Evolutionary conservation across 2,797 vertebrate species (phyloP), one percentile per base, ranked within the genome.

Genomic region (Siniperca undulata): DNA sequence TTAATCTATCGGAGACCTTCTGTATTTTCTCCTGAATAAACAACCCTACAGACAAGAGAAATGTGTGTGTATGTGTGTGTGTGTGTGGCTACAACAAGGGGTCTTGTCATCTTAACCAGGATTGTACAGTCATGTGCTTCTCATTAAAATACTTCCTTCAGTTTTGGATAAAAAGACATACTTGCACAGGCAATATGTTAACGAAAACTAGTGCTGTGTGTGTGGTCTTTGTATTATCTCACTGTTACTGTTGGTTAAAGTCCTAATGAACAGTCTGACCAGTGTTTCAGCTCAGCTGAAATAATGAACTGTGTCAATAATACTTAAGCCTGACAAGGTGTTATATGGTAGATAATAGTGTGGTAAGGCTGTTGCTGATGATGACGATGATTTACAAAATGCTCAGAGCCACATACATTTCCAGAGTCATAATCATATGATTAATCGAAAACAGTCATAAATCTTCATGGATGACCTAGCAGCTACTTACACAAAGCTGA

Each of bases 91-190:
- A 79, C 34, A 88, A 82, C 67, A 77, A 82, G 77, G 78, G 52
- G 77, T 78, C 86, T 79, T 90, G 87, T 90, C 89, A 82, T 90
- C 88, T 83, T 86, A 86, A 82, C 84, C 36, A 53, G 81, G 85
- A 91, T 88, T 90, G 86, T 87, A 88, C 80, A 87, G 85, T 94
- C 93, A 93, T 92, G 89, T 93, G 92, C 78, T 90, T 91, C 88
- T 90, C 82, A 81, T 93, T 93, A 92, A 92, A 92, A 92, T 90
- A 75, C 70, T 91, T 93, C 55, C 67, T 48, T 78, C 61, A 64
- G 20, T 90, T 87, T 89, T 60, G 78, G 78, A 86, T 88, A 61
- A 85, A 82, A 77, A 59, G 70, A 78, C 78, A 89, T 86, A 75
- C 73, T 65, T 65, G 65, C 74, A 56, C 59, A 82, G 64, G 73